These are phyloP conservation scores for Elanoides forficatus DNA, from an alignment of 2,113 vertebrate genomes.

Conservation along the genomic window DNA sequence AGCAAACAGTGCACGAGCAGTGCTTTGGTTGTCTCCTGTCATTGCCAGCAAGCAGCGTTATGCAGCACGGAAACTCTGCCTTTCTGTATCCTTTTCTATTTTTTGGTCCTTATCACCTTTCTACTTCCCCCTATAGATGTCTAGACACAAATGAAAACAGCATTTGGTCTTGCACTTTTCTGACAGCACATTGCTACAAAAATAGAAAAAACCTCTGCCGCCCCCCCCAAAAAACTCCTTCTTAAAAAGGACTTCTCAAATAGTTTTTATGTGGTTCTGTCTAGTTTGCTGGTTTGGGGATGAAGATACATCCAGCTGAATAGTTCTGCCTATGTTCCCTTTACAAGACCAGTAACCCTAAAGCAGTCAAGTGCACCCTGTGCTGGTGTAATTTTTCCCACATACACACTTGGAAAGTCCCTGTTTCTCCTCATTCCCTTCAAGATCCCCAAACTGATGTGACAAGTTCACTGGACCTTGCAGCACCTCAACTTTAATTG, in stretches of 20 bases:
- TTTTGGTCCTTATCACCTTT: neutral
- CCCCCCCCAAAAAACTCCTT: too few relatives aligned
- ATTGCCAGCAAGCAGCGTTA: neutral
- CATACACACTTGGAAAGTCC: neutral
- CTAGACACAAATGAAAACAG: neutral
- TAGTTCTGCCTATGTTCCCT: neutral
- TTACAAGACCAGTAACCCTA: neutral
- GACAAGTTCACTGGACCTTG: neutral
- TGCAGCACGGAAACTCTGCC: neutral
- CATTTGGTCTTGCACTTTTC: neutral
- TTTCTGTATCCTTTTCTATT: neutral
- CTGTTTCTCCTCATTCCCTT: neutral
- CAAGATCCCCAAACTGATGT: neutral
- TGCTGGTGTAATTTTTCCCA: neutral
- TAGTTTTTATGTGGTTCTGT: neutral
- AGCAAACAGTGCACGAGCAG: neutral
- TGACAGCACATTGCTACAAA: fast-evolving
- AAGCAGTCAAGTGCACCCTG: neutral
- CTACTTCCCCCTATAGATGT: neutral
- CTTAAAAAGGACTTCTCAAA: neutral
- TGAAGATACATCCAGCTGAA: neutral
- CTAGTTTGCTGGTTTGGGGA: neutral
- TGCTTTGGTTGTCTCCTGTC: neutral
- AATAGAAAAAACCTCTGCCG: neutral
- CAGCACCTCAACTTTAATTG: neutral